phyloP scores from a whole-genome alignment of 2,113 vertebrate species.

The Labrus mixtus region DNA sequence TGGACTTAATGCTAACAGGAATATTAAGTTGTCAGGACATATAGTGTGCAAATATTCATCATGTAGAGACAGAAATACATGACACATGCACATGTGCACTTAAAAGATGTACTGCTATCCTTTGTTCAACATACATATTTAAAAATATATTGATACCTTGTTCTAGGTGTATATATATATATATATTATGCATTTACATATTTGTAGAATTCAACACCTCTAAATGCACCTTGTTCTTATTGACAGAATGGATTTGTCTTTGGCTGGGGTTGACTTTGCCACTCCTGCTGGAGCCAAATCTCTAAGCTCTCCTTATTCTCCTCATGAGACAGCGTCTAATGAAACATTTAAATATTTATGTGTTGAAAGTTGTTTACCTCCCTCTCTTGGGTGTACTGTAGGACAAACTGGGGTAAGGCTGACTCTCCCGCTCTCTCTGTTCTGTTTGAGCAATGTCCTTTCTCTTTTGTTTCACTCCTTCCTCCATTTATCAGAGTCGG shows the following conservation, averaged over 20 bases:
- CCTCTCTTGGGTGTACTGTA: slow-evolving; percentile 42
- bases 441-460: slow-evolving; percentile 57
- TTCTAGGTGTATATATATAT: slow-evolving; percentile 12
- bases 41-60: not conserved
- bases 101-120: slow-evolving; percentile 4
- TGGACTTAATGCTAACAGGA: too few relatives aligned
- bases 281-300: slow-evolving; percentile 61
- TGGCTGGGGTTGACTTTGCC: slow-evolving; percentile 77
- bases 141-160: slow-evolving; percentile 28
- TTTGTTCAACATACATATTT: slow-evolving; percentile 44
- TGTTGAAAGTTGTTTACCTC: slow-evolving; percentile 72
- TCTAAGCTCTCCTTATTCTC: slow-evolving; percentile 56
- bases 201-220: slow-evolving; percentile 50
- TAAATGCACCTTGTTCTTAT: slow-evolving; percentile 51
- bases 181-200: slow-evolving; percentile 48
- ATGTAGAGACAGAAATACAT: not conserved
- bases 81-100: not conserved
- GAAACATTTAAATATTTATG: slow-evolving; percentile 84
- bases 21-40: too few relatives aligned
- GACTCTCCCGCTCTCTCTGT: slow-evolving; percentile 28
- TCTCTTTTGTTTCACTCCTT: slow-evolving; percentile 38
- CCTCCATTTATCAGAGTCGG: slow-evolving; percentile 36
- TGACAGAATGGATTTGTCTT: slow-evolving; percentile 76
- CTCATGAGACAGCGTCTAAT: slow-evolving; percentile 77
- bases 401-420: slow-evolving; percentile 8